Evolutionary conservation across 2,113 vertebrate genomes (phyloP), one percentile per base, ranked within the genome.

Genomic region (Otus sunia): DNA sequence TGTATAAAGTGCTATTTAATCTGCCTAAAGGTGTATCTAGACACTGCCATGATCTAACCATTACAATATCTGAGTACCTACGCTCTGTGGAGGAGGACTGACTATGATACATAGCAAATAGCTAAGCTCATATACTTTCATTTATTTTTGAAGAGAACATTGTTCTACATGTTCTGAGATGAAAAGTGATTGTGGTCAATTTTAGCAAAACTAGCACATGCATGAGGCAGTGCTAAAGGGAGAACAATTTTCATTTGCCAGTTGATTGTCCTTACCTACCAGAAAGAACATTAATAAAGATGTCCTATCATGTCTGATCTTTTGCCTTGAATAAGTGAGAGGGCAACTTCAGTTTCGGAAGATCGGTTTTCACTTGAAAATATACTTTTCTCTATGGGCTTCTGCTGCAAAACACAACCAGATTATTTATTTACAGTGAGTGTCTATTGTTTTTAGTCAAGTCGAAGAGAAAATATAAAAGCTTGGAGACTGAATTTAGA

Each of bases 211-310:
- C 62, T 23, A 34, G 32, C 39, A 15, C 62, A 32, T 3, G 21
- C 12, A 23, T 26, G 75, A 77, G n/a, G 9, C 34, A 86, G 41
- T 50, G 50, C 14, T 87, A 91, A 74, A 49, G 81, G 72, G 5
- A 91, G 58, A 87, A 30, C 41, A 53, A 37, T 93, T 85, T 71
- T 86, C 16, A 80, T 85, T 91, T 84, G 11, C 32, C 56, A 41
- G 17, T 41, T 81, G 86, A 47, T 74, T 88, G 58, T 50, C 30
- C 41, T 50, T 80, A 50, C n/a, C 43, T 39, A 36, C 63, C 67
- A 90, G 69, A 91, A 93, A 88, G 73, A 69, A 69, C 29, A 47
- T 93, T 79, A 82, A 93, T 52, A 94, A 94, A 92, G 27, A 34
- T 69, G 29, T 81, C 29, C 14, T 27, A n/a, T 62, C 10, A 0